Evolutionary conservation across 2,797 vertebrate species (phyloP), one percentile per base, ranked within the genome.

Genomic region (Acanthurus leucopareius): DNA sequence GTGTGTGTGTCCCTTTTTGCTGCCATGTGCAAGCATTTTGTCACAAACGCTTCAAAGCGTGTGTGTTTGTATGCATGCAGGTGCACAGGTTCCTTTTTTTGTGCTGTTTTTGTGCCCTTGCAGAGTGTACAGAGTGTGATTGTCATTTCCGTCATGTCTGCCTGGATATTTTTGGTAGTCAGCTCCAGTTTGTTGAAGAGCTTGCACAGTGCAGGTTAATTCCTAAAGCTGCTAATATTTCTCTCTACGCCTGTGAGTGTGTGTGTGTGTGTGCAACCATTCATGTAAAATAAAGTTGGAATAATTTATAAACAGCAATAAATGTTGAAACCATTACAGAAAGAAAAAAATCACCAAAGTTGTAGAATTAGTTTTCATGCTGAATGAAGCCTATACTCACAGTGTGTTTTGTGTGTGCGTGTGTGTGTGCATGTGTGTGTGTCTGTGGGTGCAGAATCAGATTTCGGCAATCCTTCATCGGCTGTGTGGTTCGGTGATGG

Each of bases 121-220:
- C 79, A 70, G 51, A 47, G 69, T 63, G 61, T 71, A 68, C 82
- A 68, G 48, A 77, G 65, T 72, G 63, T 86, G 77, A 92, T 91
- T 90, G 88, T 89, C 85, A 90, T 88, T 86, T 89, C 73, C 48
- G 74, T 91, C 89, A 88, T 90, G 89, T 91, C 90, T 86, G 82
- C 75, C 60, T 73, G 71, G 83, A 84, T 73, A 51, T 80, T 91
- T 88, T 80, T 79, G 86, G 85, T 88, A 84, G 88, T 87, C 86
- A 81, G 82, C 82, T 85, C 86, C 79, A 64, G 90, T 86, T 89
- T 89, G 87, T 67, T 52, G 73, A 71, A 72, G 48, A 77, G 63
- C 54, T 88, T 91, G 89, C 87, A 68, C 67, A 7, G 20, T 5
- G 75, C 86, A 91, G 91, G 79, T 67, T 86, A 75, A 89, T 91